Evolutionary conservation across 2,113 vertebrate genomes (phyloP).

Genomic region (Daphoenositta chrysoptera): DNA sequence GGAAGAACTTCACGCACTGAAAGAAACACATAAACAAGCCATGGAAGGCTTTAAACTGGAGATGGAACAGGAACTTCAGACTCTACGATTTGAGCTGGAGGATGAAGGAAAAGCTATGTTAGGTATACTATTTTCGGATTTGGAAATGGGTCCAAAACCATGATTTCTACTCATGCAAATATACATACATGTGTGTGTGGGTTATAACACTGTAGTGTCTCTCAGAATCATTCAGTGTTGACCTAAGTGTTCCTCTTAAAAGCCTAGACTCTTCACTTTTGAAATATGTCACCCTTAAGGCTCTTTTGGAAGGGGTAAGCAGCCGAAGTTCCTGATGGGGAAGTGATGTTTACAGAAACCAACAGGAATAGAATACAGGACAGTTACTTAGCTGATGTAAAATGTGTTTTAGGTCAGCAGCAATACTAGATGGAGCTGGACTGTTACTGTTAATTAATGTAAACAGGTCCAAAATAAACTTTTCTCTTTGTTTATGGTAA

Average conservation of each 20-base stretch:
- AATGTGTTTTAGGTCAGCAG: not conserved
- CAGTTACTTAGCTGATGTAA: not conserved
- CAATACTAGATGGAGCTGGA: not conserved
- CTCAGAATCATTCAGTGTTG: not conserved
- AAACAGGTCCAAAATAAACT: not conserved
- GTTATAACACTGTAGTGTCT: not conserved
- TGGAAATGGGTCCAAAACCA: not conserved
- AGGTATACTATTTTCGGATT: slow-evolving; percentile 71
- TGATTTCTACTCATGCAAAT: not conserved
- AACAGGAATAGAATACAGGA: not conserved
- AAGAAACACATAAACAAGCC: slow-evolving; percentile 91
- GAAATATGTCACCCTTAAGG: not conserved
- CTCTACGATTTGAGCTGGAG: slow-evolving; percentile 93
- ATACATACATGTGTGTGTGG: not conserved
- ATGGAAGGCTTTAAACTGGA: slow-evolving; percentile 93
- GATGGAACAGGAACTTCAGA: slow-evolving; percentile 95
- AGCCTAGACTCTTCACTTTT: not conserved
- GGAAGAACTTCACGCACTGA: slow-evolving; percentile 86
- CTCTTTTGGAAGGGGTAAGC: not conserved
- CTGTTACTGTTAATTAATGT: not conserved
- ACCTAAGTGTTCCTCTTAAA: not conserved
- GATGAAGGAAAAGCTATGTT: slow-evolving; percentile 98
- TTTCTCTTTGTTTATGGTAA: not conserved
- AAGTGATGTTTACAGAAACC: not conserved
- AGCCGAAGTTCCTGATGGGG: not conserved